phyloP scores from a whole-genome alignment of 2,113 vertebrate genomes.

The Romanogobio albipinnatus region DNA sequence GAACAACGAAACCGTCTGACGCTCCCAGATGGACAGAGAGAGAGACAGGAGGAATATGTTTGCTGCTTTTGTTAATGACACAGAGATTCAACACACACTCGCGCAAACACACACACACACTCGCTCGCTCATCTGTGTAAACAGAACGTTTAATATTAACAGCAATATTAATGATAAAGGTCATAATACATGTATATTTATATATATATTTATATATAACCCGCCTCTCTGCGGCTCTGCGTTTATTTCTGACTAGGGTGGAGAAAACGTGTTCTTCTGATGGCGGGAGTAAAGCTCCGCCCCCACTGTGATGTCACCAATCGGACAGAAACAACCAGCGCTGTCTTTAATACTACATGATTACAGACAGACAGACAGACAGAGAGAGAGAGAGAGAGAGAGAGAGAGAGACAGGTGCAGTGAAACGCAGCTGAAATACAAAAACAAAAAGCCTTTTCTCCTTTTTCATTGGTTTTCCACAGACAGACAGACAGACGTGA shows the following conservation, averaged over 20 bases:
- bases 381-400: slow-evolving; percentile 54
- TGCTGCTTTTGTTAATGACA: background rate
- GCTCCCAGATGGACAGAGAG: slow-evolving; percentile 68
- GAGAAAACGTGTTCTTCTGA: background rate
- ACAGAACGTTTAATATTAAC: slow-evolving; percentile 26
- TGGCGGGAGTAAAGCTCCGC: background rate
- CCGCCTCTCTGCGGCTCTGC: background rate
- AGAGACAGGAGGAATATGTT: background rate
- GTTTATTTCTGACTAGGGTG: background rate
- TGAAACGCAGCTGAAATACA: slow-evolving; percentile 46
- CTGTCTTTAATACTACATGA: slow-evolving; percentile 19
- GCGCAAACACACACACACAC: background rate
- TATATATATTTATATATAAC: background rate
- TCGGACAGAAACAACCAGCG: background rate
- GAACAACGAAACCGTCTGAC: slow-evolving; percentile 67
- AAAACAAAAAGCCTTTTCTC: slow-evolving; percentile 69
- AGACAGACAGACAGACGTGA: slow-evolving; percentile 65
- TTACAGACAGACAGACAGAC: background rate
- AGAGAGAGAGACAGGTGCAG: slow-evolving; percentile 62
- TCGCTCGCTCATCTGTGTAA: slow-evolving; percentile 5
- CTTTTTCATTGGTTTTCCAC: slow-evolving; percentile 65
- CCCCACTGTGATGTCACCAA: slow-evolving; percentile 9
- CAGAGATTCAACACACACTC: background rate
- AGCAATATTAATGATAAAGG: background rate
- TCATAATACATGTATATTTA: slow-evolving; percentile 34